Percentiles rank a stretch among this genome's conserved stretches.
These are phyloP conservation scores for Paraplagusia blochii DNA, from an alignment of 2,113 vertebrate species.

Conservation along the genomic window DNA sequence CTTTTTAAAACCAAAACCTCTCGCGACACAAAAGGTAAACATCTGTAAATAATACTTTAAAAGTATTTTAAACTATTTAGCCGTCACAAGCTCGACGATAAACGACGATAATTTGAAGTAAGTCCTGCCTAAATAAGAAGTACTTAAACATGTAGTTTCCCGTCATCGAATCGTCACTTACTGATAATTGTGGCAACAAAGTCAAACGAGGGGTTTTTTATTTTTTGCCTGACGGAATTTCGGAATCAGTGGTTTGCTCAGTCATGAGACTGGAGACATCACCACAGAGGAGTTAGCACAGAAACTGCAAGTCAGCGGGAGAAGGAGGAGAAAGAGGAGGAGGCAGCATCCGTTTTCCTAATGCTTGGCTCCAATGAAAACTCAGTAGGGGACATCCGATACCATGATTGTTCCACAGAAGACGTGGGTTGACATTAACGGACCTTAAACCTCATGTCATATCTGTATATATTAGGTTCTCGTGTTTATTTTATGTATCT, in stretches of 20 bases:
- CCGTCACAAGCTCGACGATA: too few species aligned
- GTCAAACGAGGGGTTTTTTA: neutral
- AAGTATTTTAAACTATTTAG: too few species aligned
- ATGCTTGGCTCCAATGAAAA: slow-evolving; percentile 23
- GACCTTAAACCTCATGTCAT: neutral
- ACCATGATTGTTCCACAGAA: neutral
- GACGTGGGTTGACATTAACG: neutral
- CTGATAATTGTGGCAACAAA: too few species aligned
- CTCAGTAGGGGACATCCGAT: neutral
- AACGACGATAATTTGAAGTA: too few species aligned
- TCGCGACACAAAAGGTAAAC: too few species aligned
- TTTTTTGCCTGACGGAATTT: slow-evolving; percentile 13
- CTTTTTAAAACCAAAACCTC: too few species aligned
- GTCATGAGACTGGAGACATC: slow-evolving; percentile 52
- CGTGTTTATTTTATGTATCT: neutral
- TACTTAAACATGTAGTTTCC: too few species aligned
- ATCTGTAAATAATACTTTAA: too few species aligned
- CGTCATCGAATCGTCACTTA: too few species aligned
- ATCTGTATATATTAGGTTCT: neutral
- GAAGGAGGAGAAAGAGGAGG: slow-evolving; percentile 8
- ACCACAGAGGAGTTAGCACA: neutral
- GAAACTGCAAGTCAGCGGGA: slow-evolving; percentile 29
- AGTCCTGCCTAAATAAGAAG: too few species aligned
- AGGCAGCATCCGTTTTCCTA: slow-evolving; percentile 2
- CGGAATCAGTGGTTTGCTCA: slow-evolving; percentile 10